Evolutionary conservation across 2,797 vertebrate genomes (phyloP), one percentile per base, ranked within the genome.

Genomic region (Malacoctenus gilli): DNA sequence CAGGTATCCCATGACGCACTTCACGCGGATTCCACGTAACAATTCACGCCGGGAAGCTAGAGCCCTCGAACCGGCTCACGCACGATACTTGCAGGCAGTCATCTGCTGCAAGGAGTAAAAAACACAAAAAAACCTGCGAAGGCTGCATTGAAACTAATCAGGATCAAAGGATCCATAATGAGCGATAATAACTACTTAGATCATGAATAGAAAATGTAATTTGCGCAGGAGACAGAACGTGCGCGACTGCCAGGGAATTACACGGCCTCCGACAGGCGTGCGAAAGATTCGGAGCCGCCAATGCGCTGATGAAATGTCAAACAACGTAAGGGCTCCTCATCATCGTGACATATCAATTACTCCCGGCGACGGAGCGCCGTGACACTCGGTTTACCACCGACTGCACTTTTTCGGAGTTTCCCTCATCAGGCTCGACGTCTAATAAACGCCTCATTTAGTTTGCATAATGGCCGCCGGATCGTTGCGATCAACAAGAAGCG

Each of bases 261-360:
- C 64, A 65, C 50, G 37, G 60, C 53, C 81, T 80, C 64, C 65
- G 70, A 77, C 63, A 71, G 8, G 32, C 72, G 67, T 36, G 58
- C 57, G n/a, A 68, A 57, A 81, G 50, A 70, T 77, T 82, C 74
- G 77, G 78, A 84, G 76, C 77, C 54, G 59, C 85, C 82, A 81
- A 89, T 81, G 78, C 56, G 50, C 85, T 83, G 73, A 85, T 76
- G 77, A 84, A 77, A 84, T 73, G 77, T 79, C 77, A 81, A 78
- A 79, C 67, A 74, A 59, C 79, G 79, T 72, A 62, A 82, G 62
- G 66, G 61, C 77, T 48, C 71, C 75, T 82, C 77, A 80, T 85
- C 75, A 74, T 73, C 50, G 21, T 88, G 78, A 81, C 79, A 86
- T 76, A 66, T 85, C 67, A 83, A 81, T 81, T 80, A 79, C 69